phyloP scores from a whole-genome alignment of 1,140 invertebrate genomes.

The Calosoma granatense region DNA sequence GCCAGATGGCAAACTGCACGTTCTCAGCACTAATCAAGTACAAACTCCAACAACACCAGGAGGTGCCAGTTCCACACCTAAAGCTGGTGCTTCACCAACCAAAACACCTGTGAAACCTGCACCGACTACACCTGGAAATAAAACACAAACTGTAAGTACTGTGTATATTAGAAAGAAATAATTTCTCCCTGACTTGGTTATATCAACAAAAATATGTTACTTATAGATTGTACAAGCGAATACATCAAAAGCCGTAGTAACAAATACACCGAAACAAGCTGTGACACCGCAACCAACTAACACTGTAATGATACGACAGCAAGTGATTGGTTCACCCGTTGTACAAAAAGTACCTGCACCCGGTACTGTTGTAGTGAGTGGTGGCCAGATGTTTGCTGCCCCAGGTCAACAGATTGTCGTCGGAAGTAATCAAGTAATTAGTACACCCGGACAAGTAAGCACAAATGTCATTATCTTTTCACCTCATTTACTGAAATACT shows the following conservation, averaged over 20 bases:
- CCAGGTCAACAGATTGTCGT: constrained; percentile 28
- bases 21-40: constrained; percentile 53
- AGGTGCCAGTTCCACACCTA: not conserved
- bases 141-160: constrained; percentile 21
- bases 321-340: constrained; percentile 19
- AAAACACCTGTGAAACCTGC: constrained; percentile 22
- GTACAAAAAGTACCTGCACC: constrained; percentile 23
- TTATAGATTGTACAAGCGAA: not conserved
- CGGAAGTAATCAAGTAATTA: constrained; percentile 27
- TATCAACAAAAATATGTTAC: not conserved
- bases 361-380: constrained; percentile 21
- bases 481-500: no score
- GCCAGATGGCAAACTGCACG: constrained; percentile 86
- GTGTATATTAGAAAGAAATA: no score
- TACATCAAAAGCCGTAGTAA: no score
- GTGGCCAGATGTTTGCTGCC: constrained; percentile 20
- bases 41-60: constrained; percentile 19
- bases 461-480: not conserved
- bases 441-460: constrained; percentile 25
- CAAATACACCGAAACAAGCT: constrained; percentile 16
- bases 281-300: constrained; percentile 11
- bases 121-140: constrained; percentile 17
- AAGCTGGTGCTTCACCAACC: constrained; percentile 17
- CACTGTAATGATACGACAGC: constrained; percentile 16
- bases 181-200: no score